Evolutionary conservation across 1,140 invertebrate genomes (phyloP).

Genomic region (Paramacrobiotus metropolitanus): DNA sequence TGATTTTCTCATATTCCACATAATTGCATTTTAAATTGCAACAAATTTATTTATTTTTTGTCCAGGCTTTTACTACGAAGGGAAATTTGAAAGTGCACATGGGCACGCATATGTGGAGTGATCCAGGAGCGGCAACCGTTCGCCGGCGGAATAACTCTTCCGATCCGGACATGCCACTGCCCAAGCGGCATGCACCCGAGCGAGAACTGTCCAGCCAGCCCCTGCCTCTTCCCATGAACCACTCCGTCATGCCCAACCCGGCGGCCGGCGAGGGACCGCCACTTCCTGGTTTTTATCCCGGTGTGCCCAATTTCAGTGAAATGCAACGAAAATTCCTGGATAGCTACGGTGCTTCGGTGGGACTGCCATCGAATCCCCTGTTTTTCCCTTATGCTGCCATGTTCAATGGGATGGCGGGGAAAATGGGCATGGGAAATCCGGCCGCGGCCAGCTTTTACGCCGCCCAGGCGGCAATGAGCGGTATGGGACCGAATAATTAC

Average conservation of each 20-base stretch:
- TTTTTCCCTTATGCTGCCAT: conserved; percentile 1
- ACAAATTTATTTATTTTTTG: neutral
- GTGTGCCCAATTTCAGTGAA: neutral
- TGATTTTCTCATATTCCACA: neutral
- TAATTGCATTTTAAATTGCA: too few relatives aligned
- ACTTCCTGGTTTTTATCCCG: neutral
- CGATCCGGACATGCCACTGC: neutral
- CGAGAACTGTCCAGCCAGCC: neutral
- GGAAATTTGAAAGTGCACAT: conserved; percentile 76
- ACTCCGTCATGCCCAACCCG: neutral
- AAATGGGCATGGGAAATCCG: neutral
- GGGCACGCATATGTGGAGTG: neutral
- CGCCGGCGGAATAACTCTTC: neutral
- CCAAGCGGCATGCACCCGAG: neutral
- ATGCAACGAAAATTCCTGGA: neutral
- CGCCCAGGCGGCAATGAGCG: conserved; percentile 3
- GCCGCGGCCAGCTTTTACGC: neutral
- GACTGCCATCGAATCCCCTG: neutral
- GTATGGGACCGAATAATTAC: neutral
- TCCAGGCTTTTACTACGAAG: conserved; percentile 78
- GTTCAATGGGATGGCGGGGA: neutral
- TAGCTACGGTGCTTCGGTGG: neutral
- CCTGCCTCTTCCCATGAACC: neutral
- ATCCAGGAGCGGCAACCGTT: neutral
- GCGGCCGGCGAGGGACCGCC: neutral